phyloP scores from a whole-genome alignment of 2,113 vertebrate species.

The pig (Sus scrofa) region DNA sequence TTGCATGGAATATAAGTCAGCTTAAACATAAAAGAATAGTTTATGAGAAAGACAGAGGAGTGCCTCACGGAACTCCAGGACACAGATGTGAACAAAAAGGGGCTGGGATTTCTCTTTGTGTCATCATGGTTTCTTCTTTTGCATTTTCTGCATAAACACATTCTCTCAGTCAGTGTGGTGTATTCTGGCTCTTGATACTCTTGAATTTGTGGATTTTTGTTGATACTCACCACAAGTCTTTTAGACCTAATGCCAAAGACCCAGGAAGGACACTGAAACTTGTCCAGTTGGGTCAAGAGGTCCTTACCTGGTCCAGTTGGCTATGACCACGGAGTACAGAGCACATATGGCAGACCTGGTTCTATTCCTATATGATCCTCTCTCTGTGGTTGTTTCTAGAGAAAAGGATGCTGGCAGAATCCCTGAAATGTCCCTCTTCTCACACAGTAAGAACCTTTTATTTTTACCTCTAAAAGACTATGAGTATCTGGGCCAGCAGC shows the following conservation, averaged over 20 bases:
- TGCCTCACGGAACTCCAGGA: not conserved
- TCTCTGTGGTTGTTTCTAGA: not conserved
- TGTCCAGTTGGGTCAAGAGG: not conserved
- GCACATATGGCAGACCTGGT: not conserved
- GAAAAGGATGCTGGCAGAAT: not conserved
- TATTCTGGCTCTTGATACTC: not conserved
- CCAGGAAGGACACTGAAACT: not conserved
- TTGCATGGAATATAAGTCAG: not conserved
- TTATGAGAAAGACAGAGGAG: not conserved
- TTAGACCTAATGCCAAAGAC: not conserved
- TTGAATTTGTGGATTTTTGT: not conserved
- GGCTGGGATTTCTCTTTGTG: not conserved
- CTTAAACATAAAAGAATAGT: not conserved
- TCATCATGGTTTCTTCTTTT: not conserved
- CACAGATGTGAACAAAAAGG: not conserved
- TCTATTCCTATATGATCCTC: not conserved
- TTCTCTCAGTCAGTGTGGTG: not conserved
- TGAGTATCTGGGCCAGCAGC: not conserved
- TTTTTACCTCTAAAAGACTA: not conserved
- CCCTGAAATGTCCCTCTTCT: not conserved
- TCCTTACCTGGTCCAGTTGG: not conserved
- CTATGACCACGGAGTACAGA: rapidly evolving
- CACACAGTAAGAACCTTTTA: not conserved
- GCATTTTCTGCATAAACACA: not conserved
- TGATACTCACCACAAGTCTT: not conserved